Evolutionary conservation across 2,888 invertebrate species (phyloP).

Genomic region (Heliconius ethilla): DNA sequence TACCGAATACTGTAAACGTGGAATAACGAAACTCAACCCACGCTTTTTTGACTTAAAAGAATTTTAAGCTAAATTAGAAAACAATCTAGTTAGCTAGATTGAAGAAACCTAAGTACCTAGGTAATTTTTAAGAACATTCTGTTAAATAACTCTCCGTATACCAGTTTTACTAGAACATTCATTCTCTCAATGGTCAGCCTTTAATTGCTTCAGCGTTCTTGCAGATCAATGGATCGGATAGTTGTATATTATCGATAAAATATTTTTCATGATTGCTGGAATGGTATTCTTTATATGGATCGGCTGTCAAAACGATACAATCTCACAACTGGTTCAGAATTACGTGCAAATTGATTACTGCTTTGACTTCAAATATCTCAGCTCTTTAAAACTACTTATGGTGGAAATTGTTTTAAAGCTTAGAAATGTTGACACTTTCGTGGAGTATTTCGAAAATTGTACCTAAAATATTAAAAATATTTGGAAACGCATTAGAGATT

Average conservation of each 20-base stretch:
- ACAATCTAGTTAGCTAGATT: too few relatives aligned
- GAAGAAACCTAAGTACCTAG: not conserved
- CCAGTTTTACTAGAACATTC: not conserved
- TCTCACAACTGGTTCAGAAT: slow-evolving; percentile 57
- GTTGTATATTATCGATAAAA: slow-evolving; percentile 52
- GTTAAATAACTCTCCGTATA: not conserved
- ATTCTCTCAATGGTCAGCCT: slow-evolving; percentile 56
- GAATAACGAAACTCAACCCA: too few relatives aligned
- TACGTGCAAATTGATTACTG: slow-evolving; percentile 49
- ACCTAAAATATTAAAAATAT: not conserved
- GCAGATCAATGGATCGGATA: slow-evolving; percentile 64
- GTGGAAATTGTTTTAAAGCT: slow-evolving; percentile 30
- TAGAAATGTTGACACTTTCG: slow-evolving; percentile 22
- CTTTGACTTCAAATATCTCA: slow-evolving; percentile 39
- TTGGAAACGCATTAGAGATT: not conserved
- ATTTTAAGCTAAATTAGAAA: too few relatives aligned
- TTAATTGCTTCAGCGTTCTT: slow-evolving; percentile 66
- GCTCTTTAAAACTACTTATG: slow-evolving; percentile 35
- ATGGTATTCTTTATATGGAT: slow-evolving; percentile 68
- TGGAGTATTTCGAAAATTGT: not conserved
- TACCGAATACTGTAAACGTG: too few relatives aligned
- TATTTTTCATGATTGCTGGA: slow-evolving; percentile 68
- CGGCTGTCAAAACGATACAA: slow-evolving; percentile 62
- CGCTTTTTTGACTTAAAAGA: too few relatives aligned
- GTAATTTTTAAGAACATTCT: not conserved